These are phyloP conservation scores for Caenorhabditis japonica DNA, from an alignment of 2,888 invertebrate species.

Conservation along the genomic window DNA sequence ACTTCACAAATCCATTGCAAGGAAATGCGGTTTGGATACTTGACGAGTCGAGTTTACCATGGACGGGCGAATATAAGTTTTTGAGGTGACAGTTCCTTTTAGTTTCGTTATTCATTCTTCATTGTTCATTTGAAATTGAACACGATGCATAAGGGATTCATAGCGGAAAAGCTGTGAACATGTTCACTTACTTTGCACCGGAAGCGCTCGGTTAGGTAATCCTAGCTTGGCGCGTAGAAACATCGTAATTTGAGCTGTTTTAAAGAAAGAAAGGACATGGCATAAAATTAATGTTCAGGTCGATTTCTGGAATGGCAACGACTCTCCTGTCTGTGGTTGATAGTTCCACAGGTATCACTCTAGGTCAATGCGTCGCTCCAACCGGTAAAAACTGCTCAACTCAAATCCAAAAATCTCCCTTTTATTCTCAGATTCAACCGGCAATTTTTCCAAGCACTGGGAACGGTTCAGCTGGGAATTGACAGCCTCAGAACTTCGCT, in stretches of 20 bases:
- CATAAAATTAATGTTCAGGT: constrained; percentile 30
- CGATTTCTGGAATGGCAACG: constrained; percentile 49
- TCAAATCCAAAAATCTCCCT: neutral
- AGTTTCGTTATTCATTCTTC: no score
- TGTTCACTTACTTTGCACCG: no score
- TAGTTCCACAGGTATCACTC: constrained; percentile 60
- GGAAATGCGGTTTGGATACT: constrained; percentile 67
- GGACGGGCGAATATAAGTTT: constrained; percentile 71
- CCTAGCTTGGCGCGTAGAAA: no score
- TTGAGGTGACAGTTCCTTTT: constrained; percentile 60
- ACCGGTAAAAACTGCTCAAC: constrained; percentile 23
- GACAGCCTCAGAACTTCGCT: constrained; percentile 57
- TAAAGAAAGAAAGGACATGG: no score
- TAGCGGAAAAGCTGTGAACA: no score
- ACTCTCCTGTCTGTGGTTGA: constrained; percentile 61
- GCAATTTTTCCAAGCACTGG: constrained; percentile 59
- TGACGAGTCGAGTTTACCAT: constrained; percentile 65
- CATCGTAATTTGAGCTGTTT: no score
- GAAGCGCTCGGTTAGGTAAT: no score
- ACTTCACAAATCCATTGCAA: constrained; percentile 58
- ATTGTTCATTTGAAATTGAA: no score
- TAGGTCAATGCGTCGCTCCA: constrained; percentile 61
- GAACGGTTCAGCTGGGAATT: constrained; percentile 68
- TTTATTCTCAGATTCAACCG: constrained; percentile 15
- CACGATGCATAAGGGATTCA: no score